Evolutionary conservation across 2,797 vertebrate species (phyloP).

Genomic region (Vultur gryphus): DNA sequence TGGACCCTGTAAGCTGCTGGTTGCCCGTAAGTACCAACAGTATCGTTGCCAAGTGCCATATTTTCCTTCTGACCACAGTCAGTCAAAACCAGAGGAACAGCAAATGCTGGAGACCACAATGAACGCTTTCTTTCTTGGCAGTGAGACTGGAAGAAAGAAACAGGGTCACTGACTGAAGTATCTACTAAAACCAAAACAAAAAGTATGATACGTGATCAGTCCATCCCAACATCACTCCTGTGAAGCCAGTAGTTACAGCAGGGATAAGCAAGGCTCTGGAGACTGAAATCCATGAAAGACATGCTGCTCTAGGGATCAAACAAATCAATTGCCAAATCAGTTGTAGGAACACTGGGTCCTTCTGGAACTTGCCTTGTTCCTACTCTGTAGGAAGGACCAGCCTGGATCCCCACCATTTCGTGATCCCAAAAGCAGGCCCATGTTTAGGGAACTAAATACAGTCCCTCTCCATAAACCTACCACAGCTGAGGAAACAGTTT

Average conservation of each 20-base stretch:
- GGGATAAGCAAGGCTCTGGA: background rate
- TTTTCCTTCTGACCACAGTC: background rate
- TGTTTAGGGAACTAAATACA: background rate
- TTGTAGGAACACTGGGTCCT: background rate
- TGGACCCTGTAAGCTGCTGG: background rate
- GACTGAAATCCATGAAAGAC: background rate
- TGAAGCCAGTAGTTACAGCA: background rate
- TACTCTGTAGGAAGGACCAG: background rate
- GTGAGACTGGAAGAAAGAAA: background rate
- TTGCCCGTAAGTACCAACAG: background rate
- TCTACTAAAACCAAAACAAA: background rate
- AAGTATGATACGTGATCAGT: background rate
- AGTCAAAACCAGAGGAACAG: background rate
- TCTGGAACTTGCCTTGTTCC: background rate
- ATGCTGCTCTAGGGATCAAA: background rate
- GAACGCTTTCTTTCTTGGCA: background rate
- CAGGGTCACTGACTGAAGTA: background rate
- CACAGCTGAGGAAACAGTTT: background rate
- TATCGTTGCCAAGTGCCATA: background rate
- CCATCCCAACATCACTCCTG: background rate
- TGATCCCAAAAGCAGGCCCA: background rate
- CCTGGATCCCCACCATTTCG: background rate
- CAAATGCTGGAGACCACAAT: background rate
- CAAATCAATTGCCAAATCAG: background rate
- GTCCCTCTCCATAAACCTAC: background rate